Evolutionary conservation across 2,888 invertebrate species (phyloP), one percentile per base, ranked within the genome.

Genomic region (Bimastos eiseni): DNA sequence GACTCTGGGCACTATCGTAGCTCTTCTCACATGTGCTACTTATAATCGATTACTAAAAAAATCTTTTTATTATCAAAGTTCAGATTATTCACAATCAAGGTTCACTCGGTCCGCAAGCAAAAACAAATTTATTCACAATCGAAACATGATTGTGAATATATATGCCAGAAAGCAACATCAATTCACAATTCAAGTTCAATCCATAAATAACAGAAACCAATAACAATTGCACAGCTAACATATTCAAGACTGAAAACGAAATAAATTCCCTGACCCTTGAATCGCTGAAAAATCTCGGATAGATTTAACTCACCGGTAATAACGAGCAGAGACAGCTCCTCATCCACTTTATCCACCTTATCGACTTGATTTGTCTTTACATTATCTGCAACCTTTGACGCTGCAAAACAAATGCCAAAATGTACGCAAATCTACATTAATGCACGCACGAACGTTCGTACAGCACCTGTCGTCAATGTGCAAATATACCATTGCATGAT

Each of bases 301-400:
- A 86, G 19, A 34, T 86, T 36, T 36, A 86, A 86, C 86, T 86
- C 13, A 86, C 86, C 86, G 36, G 86, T 86, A 17, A 86, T 86
- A 0, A 86, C 37, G n/a, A 86, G 86, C 17, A 86, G 86, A 36
- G 86, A 86, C 17, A 37, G 24, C 8, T 86, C 86, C 36, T 86
- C 86, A 17, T 86, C 86, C 86, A 86, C n/a, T 86, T 86, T 86
- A 30, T 86, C 86, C 15, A 86, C 34, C 19, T 33, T 33, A 84
- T 84, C n/a, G n/a, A n/a, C n/a, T n/a, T n/a, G n/a, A n/a, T n/a
- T 86, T 19, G 86, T 37, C 86, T 86, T 86, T 36, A 6, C 34
- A 15, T 24, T 86, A 21, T 86, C 86, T 36, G 37, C 86, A 36
- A 17, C 86, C 21, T 34, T 86, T 8, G n/a, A 11, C 70, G 11